Percentiles rank a stretch among this genome's conserved stretches.
Conservation (phyloP, 1,140 invertebrate genomes). For the Protaetia brevitarsis region DNA sequence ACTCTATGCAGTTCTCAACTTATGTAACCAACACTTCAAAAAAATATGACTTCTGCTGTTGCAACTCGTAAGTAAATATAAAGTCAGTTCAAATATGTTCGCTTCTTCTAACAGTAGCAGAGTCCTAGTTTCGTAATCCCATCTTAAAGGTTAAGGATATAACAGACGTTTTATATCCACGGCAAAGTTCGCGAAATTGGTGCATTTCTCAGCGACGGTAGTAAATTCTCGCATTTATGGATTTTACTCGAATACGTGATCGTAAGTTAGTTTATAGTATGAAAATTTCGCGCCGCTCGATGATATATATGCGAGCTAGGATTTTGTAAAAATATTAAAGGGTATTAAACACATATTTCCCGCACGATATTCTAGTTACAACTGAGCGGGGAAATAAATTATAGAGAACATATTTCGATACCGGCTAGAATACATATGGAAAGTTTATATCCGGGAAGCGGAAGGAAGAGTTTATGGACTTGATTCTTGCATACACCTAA, state of each 20-base stretch:
- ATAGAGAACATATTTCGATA: neutral
- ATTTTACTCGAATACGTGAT: constrained; percentile 10
- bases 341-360: constrained; percentile 7
- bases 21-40: neutral
- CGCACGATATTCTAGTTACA: neutral
- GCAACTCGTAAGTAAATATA: neutral
- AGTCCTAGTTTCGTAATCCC: neutral
- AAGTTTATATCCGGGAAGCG: neutral
- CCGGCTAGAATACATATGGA: neutral
- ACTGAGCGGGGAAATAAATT: neutral
- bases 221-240: constrained; percentile 9
- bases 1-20: neutral
- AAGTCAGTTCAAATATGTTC: constrained; percentile 2
- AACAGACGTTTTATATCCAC: constrained; percentile 3
- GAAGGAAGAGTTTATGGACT: neutral
- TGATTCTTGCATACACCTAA: constrained; percentile 13
- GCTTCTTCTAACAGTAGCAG: neutral
- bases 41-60: neutral
- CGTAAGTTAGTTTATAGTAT: constrained; percentile 6
- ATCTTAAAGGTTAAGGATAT: neutral
- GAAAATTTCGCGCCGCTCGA: neutral
- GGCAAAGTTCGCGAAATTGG: constrained; percentile 5
- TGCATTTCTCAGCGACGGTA: neutral
- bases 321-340: constrained; percentile 1
- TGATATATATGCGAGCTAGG: neutral